Conservation (phyloP, 2,888 invertebrate genomes). For the Cancer borealis region DNA sequence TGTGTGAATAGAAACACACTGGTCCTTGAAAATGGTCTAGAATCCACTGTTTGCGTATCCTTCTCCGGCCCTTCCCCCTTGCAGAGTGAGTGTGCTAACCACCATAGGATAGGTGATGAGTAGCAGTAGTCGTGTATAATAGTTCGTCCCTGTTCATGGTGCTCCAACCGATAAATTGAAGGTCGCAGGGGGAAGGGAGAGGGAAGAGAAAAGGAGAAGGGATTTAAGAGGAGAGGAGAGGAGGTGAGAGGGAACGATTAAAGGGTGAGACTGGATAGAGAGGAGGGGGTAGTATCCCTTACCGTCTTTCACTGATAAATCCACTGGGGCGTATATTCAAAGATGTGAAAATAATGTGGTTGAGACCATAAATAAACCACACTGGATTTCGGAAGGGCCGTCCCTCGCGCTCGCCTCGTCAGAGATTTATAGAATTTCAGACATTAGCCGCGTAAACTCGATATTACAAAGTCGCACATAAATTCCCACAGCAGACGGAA, state of each 20-base stretch:
- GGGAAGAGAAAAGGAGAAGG: background rate
- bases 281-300: background rate
- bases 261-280: background rate
- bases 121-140: no score
- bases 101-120: no score
- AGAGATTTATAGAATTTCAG: constrained; percentile 12
- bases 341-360: background rate
- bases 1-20: no score
- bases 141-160: no score
- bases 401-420: background rate
- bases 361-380: background rate
- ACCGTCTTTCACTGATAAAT: constrained; percentile 17
- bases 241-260: background rate
- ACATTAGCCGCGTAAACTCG: constrained; percentile 32
- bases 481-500: background rate
- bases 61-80: no score
- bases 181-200: no score
- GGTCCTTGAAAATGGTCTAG: no score
- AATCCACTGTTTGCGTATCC: no score
- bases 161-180: no score
- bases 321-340: background rate
- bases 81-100: no score
- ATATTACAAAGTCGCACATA: constrained; percentile 20
- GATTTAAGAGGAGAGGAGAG: background rate
- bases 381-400: background rate